A percentile compares a stretch with the other conserved stretches of the same genome.
Evolutionary conservation across 2,888 invertebrate species (phyloP).

Genomic region (Brenthis ino): DNA sequence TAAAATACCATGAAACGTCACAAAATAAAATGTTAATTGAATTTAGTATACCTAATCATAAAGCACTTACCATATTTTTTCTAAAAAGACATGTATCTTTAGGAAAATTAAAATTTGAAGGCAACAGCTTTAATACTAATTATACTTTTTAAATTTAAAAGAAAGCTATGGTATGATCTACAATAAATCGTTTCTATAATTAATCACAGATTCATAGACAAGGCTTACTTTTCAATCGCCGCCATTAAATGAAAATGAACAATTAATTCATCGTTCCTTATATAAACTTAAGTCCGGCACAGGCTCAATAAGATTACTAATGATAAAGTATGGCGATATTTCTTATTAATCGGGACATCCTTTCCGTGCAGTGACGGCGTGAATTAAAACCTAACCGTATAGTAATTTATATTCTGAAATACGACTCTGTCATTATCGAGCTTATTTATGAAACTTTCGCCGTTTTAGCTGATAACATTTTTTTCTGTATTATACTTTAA

Average conservation of each 20-base stretch:
- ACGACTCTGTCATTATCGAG: slow-evolving; percentile 24
- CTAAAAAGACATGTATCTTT: too few species aligned
- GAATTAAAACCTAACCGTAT: slow-evolving; percentile 36
- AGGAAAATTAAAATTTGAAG: too few species aligned
- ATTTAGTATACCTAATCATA: too few species aligned
- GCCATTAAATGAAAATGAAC: slow-evolving; percentile 1
- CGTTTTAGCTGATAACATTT: slow-evolving; percentile 17
- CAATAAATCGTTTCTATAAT: too few species aligned
- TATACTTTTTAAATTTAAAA: too few species aligned
- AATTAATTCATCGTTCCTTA: slow-evolving; percentile 13
- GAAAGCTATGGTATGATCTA: too few species aligned
- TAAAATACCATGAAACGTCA: too few species aligned
- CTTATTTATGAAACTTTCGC: slow-evolving; percentile 38
- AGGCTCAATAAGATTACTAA: slow-evolving; percentile 14
- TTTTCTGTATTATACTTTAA: slow-evolving; percentile 6
- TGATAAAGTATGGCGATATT: slow-evolving; percentile 37
- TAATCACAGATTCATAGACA: neutral
- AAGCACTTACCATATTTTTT: too few species aligned
- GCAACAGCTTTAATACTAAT: too few species aligned
- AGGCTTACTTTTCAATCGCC: neutral
- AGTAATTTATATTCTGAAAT: slow-evolving; percentile 29
- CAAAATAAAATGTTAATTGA: too few species aligned
- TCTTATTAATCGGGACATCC: slow-evolving; percentile 40
- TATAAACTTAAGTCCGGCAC: slow-evolving; percentile 14
- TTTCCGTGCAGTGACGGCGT: slow-evolving; percentile 34